Conservation (phyloP, 2,113 vertebrate species). For the Carlito syrichta region DNA sequence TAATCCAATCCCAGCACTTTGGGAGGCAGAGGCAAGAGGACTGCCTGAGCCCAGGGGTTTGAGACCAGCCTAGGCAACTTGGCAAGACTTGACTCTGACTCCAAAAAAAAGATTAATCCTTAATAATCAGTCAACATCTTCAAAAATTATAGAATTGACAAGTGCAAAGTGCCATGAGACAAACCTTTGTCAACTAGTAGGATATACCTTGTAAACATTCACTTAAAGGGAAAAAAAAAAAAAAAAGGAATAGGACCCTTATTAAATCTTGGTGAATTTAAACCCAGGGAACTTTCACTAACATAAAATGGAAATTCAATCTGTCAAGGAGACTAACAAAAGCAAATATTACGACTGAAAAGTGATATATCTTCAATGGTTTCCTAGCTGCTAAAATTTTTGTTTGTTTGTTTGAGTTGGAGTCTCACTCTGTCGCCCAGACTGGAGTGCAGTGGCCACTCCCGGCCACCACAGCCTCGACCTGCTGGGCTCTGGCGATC, state of each 20-base stretch:
- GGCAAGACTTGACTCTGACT: too few relatives aligned
- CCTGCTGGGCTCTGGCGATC: too few relatives aligned
- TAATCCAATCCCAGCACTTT: too few relatives aligned
- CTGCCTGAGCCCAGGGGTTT: too few relatives aligned
- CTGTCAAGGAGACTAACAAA: constrained; percentile 32
- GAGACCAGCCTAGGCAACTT: too few relatives aligned
- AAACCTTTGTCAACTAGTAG: neutral
- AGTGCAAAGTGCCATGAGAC: constrained; percentile 33
- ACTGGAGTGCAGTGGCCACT: too few relatives aligned
- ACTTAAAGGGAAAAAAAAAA: neutral
- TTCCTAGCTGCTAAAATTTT: constrained; percentile 44
- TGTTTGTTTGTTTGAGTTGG: too few relatives aligned
- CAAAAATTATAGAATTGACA: constrained; percentile 14
- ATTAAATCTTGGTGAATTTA: constrained; percentile 30
- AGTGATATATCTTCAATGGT: neutral
- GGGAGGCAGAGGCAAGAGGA: too few relatives aligned
- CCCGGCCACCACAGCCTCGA: too few relatives aligned
- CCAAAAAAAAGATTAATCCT: constrained; percentile 3
- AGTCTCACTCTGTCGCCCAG: too few relatives aligned
- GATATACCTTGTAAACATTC: neutral
- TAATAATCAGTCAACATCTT: constrained; percentile 30
- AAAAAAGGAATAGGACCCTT: neutral
- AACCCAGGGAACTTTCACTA: neutral
- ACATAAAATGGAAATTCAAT: constrained; percentile 30
- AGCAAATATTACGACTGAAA: constrained; percentile 16